Evolutionary conservation across 2,113 vertebrate genomes (phyloP), one percentile per base, ranked within the genome.

Genomic region (Aegithalos caudatus): DNA sequence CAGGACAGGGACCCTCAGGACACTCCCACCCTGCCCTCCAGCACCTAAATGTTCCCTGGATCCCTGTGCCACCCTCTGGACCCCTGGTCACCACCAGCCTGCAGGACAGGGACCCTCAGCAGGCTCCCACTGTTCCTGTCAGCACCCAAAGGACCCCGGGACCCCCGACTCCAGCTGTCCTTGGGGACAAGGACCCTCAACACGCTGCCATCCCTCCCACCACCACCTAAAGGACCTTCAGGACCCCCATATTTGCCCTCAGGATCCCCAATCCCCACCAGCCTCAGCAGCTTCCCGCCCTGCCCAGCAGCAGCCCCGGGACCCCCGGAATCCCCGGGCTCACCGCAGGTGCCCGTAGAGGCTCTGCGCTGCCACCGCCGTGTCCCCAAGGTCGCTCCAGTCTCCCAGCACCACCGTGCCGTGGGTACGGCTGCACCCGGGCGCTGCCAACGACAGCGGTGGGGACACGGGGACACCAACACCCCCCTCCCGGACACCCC

Each of bases 351-450:
- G 98, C 93, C 99, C 97, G 85, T 98, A 99, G 47, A 99, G 98
- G 57, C 96, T 98, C 98, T 99, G 99, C 5, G 98, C 97, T 67
- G 99, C 99, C 0, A 98, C 98, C 0, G 99, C 98, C 0, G 99
- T 98, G 81, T 99, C 98, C 92, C 99, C 96, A 0, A 98, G 99
- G 96, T 99, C 98, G 15, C 98, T 99, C 98, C 99, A 99, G 96
- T 99, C 98, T 0, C 98, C 98, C 57, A 99, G 97, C 14, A 98
- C 98, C 95, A 99, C 98, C 0, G 99, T 98, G 8, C 98, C 98
- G 97, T 99, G 99, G 10, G 99, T 99, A 74, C 98, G 97, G 97
- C 99, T 99, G 97, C 99, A 99, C 25, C 99, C 99, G 14, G 93
- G 84, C 22, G 97, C 99, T 99, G 96, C 71, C 81, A 29, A 53